Conservation (phyloP, 2,888 invertebrate species). For the Cotesia congregata region DNA sequence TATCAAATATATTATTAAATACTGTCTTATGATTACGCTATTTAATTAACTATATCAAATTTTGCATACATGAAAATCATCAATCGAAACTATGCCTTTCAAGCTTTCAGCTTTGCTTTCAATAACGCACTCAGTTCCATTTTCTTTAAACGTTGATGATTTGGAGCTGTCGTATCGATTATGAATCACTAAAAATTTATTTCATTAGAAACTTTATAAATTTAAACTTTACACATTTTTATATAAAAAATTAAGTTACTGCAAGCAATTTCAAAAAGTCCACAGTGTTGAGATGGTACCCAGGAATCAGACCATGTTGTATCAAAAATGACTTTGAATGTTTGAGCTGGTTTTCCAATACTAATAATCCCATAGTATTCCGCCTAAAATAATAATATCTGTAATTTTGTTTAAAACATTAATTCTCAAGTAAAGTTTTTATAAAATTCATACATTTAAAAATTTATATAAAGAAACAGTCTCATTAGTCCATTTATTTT, state of each 20-base stretch:
- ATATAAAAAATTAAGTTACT: conserved; percentile 64
- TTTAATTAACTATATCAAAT: background rate
- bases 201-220: conserved; percentile 7
- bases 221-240: background rate
- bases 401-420: background rate
- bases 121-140: conserved; percentile 73
- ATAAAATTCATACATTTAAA: conserved; percentile 51
- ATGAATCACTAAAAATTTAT: conserved; percentile 73
- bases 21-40: background rate
- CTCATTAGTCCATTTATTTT: conserved; percentile 39
- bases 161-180: conserved; percentile 77
- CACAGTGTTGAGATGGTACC: conserved; percentile 71
- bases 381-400: conserved; percentile 60
- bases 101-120: conserved; percentile 74
- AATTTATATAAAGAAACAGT: conserved; percentile 52
- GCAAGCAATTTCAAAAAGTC: conserved; percentile 67
- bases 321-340: conserved; percentile 71
- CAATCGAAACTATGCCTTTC: conserved; percentile 78
- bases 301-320: conserved; percentile 72
- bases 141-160: conserved; percentile 77
- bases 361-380: conserved; percentile 72
- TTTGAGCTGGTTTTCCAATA: conserved; percentile 71
- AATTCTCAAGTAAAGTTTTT: background rate
- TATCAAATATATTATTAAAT: background rate
- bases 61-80: conserved; percentile 75